These are phyloP conservation scores for Petrophora chlorosata DNA, from an alignment of 2,888 invertebrate species.

Conservation along the genomic window DNA sequence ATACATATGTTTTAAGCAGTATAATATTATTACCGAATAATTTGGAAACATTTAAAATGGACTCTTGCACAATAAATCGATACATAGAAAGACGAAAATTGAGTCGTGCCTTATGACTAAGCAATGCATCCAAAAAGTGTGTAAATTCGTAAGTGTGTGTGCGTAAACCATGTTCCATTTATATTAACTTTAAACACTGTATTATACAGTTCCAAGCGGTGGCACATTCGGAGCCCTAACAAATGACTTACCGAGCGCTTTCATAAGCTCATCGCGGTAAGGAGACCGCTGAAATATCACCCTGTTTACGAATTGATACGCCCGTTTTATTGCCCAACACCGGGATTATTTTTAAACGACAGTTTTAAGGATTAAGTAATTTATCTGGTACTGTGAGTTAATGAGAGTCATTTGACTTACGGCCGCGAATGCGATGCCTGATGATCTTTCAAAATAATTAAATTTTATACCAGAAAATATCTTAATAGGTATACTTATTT, in stretches of 20 bases:
- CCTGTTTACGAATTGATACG: conserved; percentile 35
- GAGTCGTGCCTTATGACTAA: too few relatives aligned
- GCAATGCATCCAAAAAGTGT: too few relatives aligned
- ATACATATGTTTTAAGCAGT: too few relatives aligned
- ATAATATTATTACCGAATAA: too few relatives aligned
- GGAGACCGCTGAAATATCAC: conserved; percentile 35
- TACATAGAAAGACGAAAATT: too few relatives aligned
- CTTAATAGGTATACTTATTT: neutral
- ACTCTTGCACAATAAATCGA: too few relatives aligned
- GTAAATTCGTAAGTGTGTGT: neutral
- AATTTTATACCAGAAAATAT: neutral
- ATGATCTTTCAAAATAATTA: too few relatives aligned
- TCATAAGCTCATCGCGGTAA: conserved; percentile 34
- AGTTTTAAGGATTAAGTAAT: conserved; percentile 25
- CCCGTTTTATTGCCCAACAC: conserved; percentile 25
- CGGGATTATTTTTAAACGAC: conserved; percentile 32
- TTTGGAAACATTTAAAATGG: too few relatives aligned
- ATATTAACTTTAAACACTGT: neutral
- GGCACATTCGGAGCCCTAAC: conserved; percentile 50
- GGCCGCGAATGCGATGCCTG: neutral
- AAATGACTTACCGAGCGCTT: conserved; percentile 44
- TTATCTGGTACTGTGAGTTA: conserved; percentile 1
- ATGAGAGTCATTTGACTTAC: conserved; percentile 1
- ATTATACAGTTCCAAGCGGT: conserved; percentile 40
- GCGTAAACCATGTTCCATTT: neutral